Conservation (phyloP, 2,888 invertebrate species). For the Drosophila falleni region DNA sequence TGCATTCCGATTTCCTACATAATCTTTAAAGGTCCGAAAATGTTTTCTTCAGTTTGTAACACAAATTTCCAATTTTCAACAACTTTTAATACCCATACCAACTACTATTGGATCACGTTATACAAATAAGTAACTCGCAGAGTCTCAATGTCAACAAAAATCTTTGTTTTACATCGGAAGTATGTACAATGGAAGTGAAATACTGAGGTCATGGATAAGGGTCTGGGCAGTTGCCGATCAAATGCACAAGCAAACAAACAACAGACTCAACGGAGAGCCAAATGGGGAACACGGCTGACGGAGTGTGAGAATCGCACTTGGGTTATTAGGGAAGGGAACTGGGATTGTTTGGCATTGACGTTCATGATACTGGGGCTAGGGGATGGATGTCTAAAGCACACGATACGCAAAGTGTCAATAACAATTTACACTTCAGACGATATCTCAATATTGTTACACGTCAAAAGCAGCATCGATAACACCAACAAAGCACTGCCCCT, state of each 20-base stretch:
- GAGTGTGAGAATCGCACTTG: constrained; percentile 7
- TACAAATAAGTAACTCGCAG: background rate
- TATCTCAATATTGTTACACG: constrained; percentile 80
- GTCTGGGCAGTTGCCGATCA: constrained; percentile 41
- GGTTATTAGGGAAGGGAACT: background rate
- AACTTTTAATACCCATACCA: background rate
- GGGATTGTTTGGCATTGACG: constrained; percentile 53
- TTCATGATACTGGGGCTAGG: constrained; percentile 63
- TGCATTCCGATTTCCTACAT: too few species aligned
- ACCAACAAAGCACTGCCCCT: constrained; percentile 30
- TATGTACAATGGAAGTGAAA: constrained; percentile 6
- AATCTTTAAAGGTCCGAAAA: too few species aligned
- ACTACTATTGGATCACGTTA: background rate
- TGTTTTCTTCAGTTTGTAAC: too few species aligned
- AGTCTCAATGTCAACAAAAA: constrained; percentile 2
- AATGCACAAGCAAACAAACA: constrained; percentile 73
- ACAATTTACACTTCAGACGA: constrained; percentile 81
- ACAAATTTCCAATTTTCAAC: background rate
- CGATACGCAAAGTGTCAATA: constrained; percentile 77
- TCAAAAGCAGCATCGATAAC: constrained; percentile 56
- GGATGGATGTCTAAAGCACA: constrained; percentile 38
- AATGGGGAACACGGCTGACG: constrained; percentile 15
- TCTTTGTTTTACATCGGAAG: constrained; percentile 9
- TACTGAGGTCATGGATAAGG: constrained; percentile 3
- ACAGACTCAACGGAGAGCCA: constrained; percentile 14